Percentiles rank a stretch among this genome's conserved stretches.
phyloP scores from a whole-genome alignment of 2,113 vertebrate genomes.

The Pipa parva region DNA sequence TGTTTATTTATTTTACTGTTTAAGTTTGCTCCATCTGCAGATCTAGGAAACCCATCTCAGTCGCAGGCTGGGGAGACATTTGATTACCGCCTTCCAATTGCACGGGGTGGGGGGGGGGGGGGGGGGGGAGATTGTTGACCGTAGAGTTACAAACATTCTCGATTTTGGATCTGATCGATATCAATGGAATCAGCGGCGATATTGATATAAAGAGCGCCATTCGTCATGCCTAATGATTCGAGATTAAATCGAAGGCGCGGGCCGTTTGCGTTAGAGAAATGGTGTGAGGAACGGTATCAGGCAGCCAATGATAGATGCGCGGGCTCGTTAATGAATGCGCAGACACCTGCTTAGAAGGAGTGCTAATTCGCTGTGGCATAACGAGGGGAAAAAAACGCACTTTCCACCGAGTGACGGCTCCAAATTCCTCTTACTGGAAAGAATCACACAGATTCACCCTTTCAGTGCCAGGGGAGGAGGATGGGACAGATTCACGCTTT shows the following conservation, averaged over 20 bases:
- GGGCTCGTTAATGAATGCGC: slow-evolving; percentile 17
- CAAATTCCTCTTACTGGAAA: not conserved
- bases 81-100: no score
- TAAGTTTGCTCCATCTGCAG: no score
- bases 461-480: not conserved
- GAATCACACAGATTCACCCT: not conserved
- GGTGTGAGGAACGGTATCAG: not conserved
- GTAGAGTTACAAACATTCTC: not conserved
- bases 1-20: no score
- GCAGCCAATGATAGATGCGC: slow-evolving; percentile 11
- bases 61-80: no score
- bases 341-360: slow-evolving; percentile 28
- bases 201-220: not conserved
- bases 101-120: no score
- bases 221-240: not conserved
- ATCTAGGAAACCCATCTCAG: no score
- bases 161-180: not conserved
- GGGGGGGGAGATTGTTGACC: no score
- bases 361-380: slow-evolving; percentile 8
- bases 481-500: not conserved
- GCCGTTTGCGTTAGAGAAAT: not conserved
- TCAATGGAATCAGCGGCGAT: not conserved
- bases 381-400: slow-evolving; percentile 17
- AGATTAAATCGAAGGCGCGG: slow-evolving; percentile 10
- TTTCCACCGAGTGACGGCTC: slow-evolving; percentile 11